Percentiles rank a stretch among this genome's conserved stretches.
These are phyloP conservation scores for Meriones psammophilus DNA, from an alignment of 2,797 vertebrate genomes.

Conservation along the genomic window DNA sequence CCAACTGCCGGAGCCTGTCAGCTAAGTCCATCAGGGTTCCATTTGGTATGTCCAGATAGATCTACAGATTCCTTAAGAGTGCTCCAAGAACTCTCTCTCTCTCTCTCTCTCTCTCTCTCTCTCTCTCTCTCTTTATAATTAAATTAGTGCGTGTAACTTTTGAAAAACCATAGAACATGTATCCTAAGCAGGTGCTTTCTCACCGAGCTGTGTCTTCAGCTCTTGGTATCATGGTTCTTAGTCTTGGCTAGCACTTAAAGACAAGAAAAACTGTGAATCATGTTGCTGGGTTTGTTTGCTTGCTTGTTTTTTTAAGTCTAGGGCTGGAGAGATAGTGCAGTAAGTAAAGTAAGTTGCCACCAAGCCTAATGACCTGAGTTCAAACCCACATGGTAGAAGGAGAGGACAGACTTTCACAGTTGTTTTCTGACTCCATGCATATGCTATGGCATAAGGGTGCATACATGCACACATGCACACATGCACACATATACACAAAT, in stretches of 20 bases:
- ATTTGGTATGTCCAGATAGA: neutral
- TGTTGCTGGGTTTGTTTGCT: neutral
- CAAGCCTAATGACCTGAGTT: neutral
- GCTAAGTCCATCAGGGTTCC: constrained; percentile 1
- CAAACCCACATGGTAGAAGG: neutral
- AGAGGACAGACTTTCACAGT: neutral
- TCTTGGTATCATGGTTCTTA: neutral
- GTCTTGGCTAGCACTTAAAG: neutral
- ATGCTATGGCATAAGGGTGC: neutral
- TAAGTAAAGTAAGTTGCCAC: neutral
- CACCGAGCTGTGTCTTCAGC: neutral
- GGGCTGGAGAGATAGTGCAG: neutral
- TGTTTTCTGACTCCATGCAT: neutral
- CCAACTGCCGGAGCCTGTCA: neutral
- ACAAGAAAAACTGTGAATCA: neutral
- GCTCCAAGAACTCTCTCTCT: neutral
- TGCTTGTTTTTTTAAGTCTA: neutral
- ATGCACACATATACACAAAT: neutral
- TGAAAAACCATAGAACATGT: constrained; percentile 20
- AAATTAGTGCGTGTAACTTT: constrained; percentile 43
- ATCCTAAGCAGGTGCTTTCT: neutral
- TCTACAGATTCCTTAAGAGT: constrained; percentile 25
- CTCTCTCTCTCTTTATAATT: constrained; percentile 4
- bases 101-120: neutral
- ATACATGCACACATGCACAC: neutral